Percentiles rank a stretch among this genome's conserved stretches.
phyloP scores from a whole-genome alignment of 2,113 vertebrate genomes.

The Lutjanus erythropterus region DNA sequence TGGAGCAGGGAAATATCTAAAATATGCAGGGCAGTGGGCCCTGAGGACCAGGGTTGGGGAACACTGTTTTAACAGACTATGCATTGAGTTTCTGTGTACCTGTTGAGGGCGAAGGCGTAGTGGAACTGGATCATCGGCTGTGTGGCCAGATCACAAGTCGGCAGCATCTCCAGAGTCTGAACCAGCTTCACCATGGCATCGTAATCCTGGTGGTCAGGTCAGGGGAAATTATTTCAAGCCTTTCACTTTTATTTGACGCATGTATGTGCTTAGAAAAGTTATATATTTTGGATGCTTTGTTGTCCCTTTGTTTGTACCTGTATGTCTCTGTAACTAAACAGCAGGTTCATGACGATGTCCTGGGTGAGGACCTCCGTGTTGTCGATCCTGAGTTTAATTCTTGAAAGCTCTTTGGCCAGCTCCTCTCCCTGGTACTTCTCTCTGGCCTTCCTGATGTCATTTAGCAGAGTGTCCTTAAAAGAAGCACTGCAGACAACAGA shows the following conservation, averaged over 20 bases:
- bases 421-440: slow-evolving; percentile 96
- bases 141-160: slow-evolving; percentile 93
- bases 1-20: too few relatives aligned
- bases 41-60: too few relatives aligned
- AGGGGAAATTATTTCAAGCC: background rate
- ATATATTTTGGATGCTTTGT: too few relatives aligned
- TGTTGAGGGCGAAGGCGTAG: slow-evolving; percentile 95
- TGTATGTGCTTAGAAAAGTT: background rate
- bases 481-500: slow-evolving; percentile 84
- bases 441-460: slow-evolving; percentile 94
- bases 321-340: slow-evolving; percentile 97
- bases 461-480: slow-evolving; percentile 93
- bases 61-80: background rate
- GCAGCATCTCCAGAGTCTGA: slow-evolving; percentile 93
- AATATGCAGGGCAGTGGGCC: too few relatives aligned
- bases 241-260: background rate
- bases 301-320: too few relatives aligned
- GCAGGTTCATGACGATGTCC: slow-evolving; percentile 95
- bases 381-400: slow-evolving; percentile 95
- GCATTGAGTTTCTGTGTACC: slow-evolving; percentile 78
- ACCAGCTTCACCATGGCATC: slow-evolving; percentile 97
- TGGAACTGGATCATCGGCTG: slow-evolving; percentile 98
- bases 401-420: slow-evolving; percentile 91
- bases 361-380: slow-evolving; percentile 94
- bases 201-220: slow-evolving; percentile 88